phyloP scores from a whole-genome alignment of 1,140 invertebrate species.

The Heliconius hewitsoni region DNA sequence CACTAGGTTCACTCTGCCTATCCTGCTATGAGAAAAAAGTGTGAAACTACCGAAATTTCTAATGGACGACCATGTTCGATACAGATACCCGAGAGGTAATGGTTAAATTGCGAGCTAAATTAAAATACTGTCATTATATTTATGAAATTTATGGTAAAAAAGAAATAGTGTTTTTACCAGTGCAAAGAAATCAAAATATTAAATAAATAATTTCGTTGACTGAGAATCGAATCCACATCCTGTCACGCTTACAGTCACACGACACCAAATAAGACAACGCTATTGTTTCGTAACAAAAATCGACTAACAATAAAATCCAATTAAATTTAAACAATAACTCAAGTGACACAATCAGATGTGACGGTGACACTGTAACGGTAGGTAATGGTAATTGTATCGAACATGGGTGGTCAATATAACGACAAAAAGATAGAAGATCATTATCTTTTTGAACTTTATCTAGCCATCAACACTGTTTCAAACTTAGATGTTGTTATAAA shows the following conservation, averaged over 20 bases:
- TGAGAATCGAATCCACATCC: too few relatives aligned
- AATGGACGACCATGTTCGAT: too few relatives aligned
- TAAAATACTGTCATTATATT: too few relatives aligned
- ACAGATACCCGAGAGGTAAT: too few relatives aligned
- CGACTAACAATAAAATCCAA: background rate
- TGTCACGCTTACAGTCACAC: too few relatives aligned
- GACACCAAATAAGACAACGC: background rate
- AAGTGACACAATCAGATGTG: background rate
- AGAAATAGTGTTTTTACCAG: too few relatives aligned
- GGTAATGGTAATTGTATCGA: background rate
- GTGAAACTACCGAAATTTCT: background rate
- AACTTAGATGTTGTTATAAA: background rate
- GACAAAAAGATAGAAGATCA: background rate
- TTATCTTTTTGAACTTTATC: background rate
- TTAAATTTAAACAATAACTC: conserved; percentile 1
- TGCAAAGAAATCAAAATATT: too few relatives aligned
- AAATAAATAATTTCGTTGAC: too few relatives aligned
- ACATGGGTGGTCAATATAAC: background rate
- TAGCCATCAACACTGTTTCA: background rate
- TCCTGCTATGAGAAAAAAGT: background rate
- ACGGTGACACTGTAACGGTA: background rate
- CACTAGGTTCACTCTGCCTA: background rate
- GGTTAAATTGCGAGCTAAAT: too few relatives aligned
- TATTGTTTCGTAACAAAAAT: background rate
- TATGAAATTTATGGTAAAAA: too few relatives aligned